phyloP scores from a whole-genome alignment of 2,888 invertebrate genomes.

The Atethmia centrago region DNA sequence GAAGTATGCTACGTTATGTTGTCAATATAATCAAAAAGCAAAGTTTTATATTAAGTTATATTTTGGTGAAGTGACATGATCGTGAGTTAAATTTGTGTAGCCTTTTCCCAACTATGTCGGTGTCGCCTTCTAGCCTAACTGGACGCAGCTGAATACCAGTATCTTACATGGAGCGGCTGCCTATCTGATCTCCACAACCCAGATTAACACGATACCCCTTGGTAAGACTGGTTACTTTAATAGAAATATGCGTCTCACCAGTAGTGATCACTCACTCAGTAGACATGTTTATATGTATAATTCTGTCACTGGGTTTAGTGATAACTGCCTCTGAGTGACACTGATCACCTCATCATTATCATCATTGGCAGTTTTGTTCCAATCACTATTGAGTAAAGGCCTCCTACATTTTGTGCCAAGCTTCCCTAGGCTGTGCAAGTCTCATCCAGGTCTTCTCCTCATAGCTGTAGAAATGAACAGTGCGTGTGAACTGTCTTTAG shows the following conservation, averaged over 20 bases:
- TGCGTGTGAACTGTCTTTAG: no score
- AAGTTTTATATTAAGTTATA: not conserved
- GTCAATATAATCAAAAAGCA: not conserved
- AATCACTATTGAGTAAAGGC: not conserved
- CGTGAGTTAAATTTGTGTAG: not conserved
- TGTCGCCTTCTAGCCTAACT: not conserved
- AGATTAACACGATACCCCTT: not conserved
- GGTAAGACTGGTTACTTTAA: not conserved
- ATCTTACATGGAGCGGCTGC: not conserved
- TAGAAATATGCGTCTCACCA: not conserved
- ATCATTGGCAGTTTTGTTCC: not conserved
- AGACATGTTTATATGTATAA: conserved; percentile 58
- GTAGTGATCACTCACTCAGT: conserved; percentile 50
- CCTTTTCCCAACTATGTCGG: not conserved
- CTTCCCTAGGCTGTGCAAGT: not conserved
- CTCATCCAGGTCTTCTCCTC: no score
- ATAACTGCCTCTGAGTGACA: conserved; percentile 53
- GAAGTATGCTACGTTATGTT: no score
- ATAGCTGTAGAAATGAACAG: no score
- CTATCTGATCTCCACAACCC: not conserved
- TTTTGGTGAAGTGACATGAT: not conserved
- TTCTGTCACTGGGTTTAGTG: conserved; percentile 70
- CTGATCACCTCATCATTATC: not conserved
- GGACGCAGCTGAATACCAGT: not conserved
- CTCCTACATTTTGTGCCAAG: not conserved